Evolutionary conservation across 2,113 vertebrate genomes (phyloP), one percentile per base, ranked within the genome.

Genomic region (Oryctolagus cuniculus): DNA sequence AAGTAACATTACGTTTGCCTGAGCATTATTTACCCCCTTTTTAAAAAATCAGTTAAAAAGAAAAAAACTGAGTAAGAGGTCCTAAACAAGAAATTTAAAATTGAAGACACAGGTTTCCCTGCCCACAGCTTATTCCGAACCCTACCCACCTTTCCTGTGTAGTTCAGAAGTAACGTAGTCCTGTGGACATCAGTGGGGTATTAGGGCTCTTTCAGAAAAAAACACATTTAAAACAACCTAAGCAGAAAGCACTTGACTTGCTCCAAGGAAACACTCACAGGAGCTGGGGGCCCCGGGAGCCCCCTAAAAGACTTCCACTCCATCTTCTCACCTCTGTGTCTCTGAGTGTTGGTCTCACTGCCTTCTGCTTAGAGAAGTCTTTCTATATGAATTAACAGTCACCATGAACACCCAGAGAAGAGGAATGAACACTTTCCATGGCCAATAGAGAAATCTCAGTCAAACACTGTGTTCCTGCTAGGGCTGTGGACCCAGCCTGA

Each of bases 181-280:
- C 61, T 85, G 10, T 63, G 44, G 38, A 7, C 34, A 87, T 55
- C 27, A 61, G 8, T n/a, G 31, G 36, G 7, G 1, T 66, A 44
- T 61, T 72, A 92, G 92, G 63, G 81, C 19, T 78, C 3, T 70
- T 81, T 17, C 38, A 81, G 82, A 82, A 74, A 95, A 38, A 81
- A 63, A 9, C 66, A 90, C 73, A 94, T n/a, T 61, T 31, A 22
- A 87, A 77, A 64, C 29, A 81, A 10, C 49, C 61, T 61, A 67
- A 85, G 69, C 63, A 79, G 38, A 81, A 89, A 27, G 15, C 77
- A 53, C 19, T 21, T 13, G 10, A 80, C 13, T 27, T 22, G 16
- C 27, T 69, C 10, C 66, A 49, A 25, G 73, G 53, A 70, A 63
- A 66, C 8, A 31, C 34, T 5, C 31, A 7, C 3, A 67, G 75